phyloP scores from a whole-genome alignment of 92 coral and sea anemone species.

The Plumapathes pennacea region DNA sequence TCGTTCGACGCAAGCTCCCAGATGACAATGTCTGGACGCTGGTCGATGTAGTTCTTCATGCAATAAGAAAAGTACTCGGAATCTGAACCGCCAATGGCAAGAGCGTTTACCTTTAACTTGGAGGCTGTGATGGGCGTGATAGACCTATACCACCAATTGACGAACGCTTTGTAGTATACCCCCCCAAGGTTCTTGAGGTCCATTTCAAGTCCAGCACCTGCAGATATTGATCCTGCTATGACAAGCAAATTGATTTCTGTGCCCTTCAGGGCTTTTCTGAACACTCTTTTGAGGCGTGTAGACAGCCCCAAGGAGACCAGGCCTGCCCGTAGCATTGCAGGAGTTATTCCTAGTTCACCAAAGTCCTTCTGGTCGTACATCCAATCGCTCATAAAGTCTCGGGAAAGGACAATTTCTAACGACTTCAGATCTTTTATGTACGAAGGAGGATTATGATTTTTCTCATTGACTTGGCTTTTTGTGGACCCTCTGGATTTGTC shows the following conservation, averaged over 20 bases:
- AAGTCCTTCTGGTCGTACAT: slow-evolving; percentile 81
- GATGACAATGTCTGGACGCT: slow-evolving; percentile 76
- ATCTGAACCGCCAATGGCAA: slow-evolving; percentile 95
- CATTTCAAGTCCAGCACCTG: slow-evolving; percentile 94
- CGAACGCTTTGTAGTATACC: slow-evolving; percentile 80
- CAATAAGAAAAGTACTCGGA: slow-evolving; percentile 98
- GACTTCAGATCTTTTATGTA: slow-evolving; percentile 53
- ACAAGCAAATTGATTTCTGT: slow-evolving; percentile 58
- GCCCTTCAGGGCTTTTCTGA: slow-evolving; percentile 75
- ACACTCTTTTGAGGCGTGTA: slow-evolving; percentile 58
- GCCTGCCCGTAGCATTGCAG: slow-evolving; percentile 80
- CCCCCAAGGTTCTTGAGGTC: slow-evolving; percentile 92
- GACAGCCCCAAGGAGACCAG: slow-evolving; percentile 78
- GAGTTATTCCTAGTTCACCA: slow-evolving; percentile 76
- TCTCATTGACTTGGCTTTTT: too few species aligned
- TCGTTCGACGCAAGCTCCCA: slow-evolving; percentile 99
- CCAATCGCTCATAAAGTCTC: slow-evolving; percentile 78
- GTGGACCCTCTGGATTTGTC: too few species aligned
- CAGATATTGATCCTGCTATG: slow-evolving; percentile 97
- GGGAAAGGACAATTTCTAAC: slow-evolving; percentile 64
- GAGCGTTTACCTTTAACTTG: slow-evolving; percentile 59
- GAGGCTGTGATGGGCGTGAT: slow-evolving; percentile 78
- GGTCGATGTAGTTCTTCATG: slow-evolving; percentile 74
- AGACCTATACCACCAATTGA: slow-evolving; percentile 83
- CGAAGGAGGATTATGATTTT: too few species aligned